Evolutionary conservation across 2,797 vertebrate species (phyloP).

Genomic region (Tarsius wallacei): DNA sequence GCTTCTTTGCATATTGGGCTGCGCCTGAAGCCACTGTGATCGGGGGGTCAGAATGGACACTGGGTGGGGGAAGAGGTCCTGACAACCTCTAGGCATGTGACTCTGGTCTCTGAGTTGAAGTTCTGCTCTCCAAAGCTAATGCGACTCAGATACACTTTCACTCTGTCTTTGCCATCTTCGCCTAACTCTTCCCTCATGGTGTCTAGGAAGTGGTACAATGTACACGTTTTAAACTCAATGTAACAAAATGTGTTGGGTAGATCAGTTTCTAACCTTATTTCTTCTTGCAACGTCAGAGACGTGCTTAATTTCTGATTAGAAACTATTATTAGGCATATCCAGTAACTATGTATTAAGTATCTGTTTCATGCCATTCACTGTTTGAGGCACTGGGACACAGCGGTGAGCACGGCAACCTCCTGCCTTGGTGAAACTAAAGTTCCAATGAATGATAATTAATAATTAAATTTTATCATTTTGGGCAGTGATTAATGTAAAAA

Average conservation of each 20-base stretch:
- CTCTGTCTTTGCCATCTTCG: not conserved
- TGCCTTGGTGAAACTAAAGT: not conserved
- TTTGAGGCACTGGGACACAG: not conserved
- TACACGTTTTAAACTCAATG: not conserved
- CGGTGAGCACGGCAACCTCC: not conserved
- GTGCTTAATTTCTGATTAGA: not conserved
- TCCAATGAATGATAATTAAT: not conserved
- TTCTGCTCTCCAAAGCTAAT: rapidly evolving
- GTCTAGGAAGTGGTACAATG: not conserved
- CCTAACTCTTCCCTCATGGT: not conserved
- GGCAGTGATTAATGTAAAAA: not conserved
- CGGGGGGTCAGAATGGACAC: rapidly evolving
- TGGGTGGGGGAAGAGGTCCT: not conserved
- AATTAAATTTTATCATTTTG: not conserved
- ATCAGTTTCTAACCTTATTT: not conserved
- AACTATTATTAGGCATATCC: not conserved
- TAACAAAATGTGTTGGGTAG: not conserved
- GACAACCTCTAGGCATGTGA: rapidly evolving
- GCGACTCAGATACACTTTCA: not conserved
- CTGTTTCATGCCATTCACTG: not conserved
- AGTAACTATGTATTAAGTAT: not conserved
- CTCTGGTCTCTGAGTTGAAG: not conserved
- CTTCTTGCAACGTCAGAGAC: not conserved
- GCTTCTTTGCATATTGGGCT: too few relatives aligned
- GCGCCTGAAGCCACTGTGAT: rapidly evolving